Conservation (phyloP, 2,113 vertebrate genomes). For the Piaya cayana region DNA sequence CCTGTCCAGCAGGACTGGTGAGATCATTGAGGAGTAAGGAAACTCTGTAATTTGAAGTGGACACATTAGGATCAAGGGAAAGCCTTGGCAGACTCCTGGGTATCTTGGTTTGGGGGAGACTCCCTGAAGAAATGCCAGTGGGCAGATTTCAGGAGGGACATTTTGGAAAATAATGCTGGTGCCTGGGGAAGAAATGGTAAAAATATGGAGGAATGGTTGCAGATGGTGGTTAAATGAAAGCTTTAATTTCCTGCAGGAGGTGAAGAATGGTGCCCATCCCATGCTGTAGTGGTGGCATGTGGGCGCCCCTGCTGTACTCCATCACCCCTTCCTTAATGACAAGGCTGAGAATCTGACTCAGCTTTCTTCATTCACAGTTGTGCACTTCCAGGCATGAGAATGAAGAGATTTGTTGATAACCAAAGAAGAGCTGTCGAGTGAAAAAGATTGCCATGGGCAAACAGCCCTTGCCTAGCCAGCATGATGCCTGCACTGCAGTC, state of each 20-base stretch:
- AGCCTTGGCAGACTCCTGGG: not conserved
- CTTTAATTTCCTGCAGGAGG: not conserved
- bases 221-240: not conserved
- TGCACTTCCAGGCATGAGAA: not conserved
- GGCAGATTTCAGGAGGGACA: not conserved
- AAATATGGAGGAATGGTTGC: not conserved
- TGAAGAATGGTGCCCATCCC: not conserved
- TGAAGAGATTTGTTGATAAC: not conserved
- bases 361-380: not conserved
- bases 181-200: not conserved
- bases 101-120: not conserved
- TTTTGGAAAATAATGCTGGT: not conserved
- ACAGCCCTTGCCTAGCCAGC: fast-evolving
- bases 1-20: not conserved
- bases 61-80: not conserved
- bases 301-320: not conserved
- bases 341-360: not conserved
- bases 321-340: not conserved
- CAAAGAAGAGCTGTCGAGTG: not conserved
- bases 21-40: not conserved
- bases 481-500: not conserved
- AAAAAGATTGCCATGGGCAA: not conserved
- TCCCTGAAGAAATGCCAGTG: not conserved
- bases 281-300: fast-evolving
- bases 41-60: not conserved